Percentiles rank a stretch among this genome's conserved stretches.
Conservation (phyloP, 1,140 invertebrate genomes). For the Limonius californicus region DNA sequence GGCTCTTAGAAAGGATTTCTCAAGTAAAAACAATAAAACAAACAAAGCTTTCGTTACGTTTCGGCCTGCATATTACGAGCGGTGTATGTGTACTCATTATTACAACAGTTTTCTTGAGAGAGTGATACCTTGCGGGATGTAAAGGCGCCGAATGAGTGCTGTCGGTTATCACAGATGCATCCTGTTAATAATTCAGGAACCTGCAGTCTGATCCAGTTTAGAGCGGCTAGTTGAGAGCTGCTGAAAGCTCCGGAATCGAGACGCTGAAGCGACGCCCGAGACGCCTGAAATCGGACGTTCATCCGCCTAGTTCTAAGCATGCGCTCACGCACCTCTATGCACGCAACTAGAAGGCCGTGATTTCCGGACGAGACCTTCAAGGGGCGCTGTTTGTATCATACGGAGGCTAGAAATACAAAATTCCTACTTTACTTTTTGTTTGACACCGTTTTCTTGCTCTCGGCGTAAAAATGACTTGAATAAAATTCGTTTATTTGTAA, state of each 20-base stretch:
- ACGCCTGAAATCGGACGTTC: conserved; percentile 14
- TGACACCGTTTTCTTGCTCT: too few relatives aligned
- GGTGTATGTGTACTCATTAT: too few relatives aligned
- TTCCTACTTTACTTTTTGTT: too few relatives aligned
- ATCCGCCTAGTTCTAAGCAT: conserved; percentile 14
- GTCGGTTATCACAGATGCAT: not conserved
- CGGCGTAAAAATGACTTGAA: too few relatives aligned
- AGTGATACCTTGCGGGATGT: too few relatives aligned
- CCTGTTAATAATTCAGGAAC: conserved; percentile 8
- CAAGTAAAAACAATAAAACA: too few relatives aligned
- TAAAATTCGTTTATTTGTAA: too few relatives aligned
- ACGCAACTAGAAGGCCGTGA: conserved; percentile 22
- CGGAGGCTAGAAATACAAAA: too few relatives aligned
- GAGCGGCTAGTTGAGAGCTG: conserved; percentile 19
- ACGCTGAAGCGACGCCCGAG: conserved; percentile 22
- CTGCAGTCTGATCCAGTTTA: conserved; percentile 11
- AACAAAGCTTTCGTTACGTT: too few relatives aligned
- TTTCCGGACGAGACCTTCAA: conserved; percentile 23
- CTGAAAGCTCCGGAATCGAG: conserved; percentile 24
- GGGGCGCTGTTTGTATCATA: not conserved
- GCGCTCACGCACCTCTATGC: conserved; percentile 9
- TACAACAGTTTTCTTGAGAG: too few relatives aligned
- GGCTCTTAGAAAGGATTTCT: too few relatives aligned
- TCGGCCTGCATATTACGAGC: too few relatives aligned
- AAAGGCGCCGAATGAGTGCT: not conserved